Percentiles rank a stretch among this genome's conserved stretches.
phyloP scores from a whole-genome alignment of 2,113 vertebrate species.

The Cynocephalus volans region DNA sequence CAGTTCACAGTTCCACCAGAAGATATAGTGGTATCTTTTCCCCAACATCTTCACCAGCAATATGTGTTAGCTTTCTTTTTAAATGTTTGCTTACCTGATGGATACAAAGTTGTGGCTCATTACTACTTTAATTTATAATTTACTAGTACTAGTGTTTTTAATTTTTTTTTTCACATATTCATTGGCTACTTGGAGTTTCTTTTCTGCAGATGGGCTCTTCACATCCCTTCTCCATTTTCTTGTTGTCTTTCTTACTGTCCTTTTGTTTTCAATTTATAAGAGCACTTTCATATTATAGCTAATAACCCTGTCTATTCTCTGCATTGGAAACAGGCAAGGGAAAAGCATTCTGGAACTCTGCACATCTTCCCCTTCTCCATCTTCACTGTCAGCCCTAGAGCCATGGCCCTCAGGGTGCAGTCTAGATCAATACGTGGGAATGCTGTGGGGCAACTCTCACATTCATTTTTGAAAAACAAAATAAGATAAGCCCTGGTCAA shows the following conservation, averaged over 20 bases:
- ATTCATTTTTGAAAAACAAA: constrained; percentile 16
- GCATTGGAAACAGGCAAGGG: neutral
- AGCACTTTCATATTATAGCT: neutral
- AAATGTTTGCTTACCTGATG: neutral
- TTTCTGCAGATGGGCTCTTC: neutral
- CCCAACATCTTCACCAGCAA: neutral
- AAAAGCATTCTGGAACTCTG: neutral
- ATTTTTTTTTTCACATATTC: neutral
- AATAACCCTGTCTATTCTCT: neutral
- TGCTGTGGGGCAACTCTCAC: neutral
- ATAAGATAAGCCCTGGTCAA: neutral
- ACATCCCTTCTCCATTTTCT: neutral
- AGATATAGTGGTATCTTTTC: neutral
- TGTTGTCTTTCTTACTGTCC: neutral
- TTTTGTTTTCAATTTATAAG: neutral
- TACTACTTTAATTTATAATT: neutral
- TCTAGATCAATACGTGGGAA: neutral
- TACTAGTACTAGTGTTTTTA: neutral
- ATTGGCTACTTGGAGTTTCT: constrained; percentile 12
- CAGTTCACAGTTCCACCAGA: neutral
- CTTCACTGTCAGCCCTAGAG: neutral
- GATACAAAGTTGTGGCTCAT: neutral
- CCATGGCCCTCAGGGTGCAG: neutral
- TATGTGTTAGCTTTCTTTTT: neutral
- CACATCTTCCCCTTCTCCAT: neutral